phyloP scores from a whole-genome alignment of 2,888 invertebrate genomes.

The Agonopterix arenella region DNA sequence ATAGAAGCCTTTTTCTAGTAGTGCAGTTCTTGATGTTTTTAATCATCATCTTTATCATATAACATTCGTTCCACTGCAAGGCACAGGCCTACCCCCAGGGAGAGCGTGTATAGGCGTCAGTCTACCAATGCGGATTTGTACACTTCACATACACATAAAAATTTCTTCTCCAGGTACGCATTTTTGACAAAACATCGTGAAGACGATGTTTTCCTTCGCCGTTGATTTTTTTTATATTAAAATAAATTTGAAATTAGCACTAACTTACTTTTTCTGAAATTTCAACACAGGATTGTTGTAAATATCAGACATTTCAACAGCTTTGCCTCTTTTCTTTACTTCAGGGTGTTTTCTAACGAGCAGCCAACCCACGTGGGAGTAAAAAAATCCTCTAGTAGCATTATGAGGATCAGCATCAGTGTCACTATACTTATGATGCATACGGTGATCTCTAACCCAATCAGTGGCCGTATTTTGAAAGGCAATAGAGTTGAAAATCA shows the following conservation, averaged over 20 bases:
- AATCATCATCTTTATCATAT: no score
- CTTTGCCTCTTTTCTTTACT: slow-evolving; percentile 81
- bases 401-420: slow-evolving; percentile 87
- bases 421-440: slow-evolving; percentile 85
- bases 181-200: no score
- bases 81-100: no score
- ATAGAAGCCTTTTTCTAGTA: no score
- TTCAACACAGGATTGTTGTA: slow-evolving; percentile 79
- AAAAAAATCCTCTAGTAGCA: slow-evolving; percentile 86
- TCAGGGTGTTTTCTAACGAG: slow-evolving; percentile 84
- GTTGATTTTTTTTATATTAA: no score
- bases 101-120: no score
- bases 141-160: no score
- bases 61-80: no score
- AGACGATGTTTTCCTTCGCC: no score
- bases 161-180: no score
- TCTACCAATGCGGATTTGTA: no score
- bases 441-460: slow-evolving; percentile 76
- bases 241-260: not conserved
- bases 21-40: no score
- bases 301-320: slow-evolving; percentile 82
- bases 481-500: slow-evolving; percentile 18
- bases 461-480: slow-evolving; percentile 68
- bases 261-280: slow-evolving; percentile 80
- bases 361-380: slow-evolving; percentile 88